phyloP scores from a whole-genome alignment of 2,113 vertebrate species.

The Spilogale gracilis region DNA sequence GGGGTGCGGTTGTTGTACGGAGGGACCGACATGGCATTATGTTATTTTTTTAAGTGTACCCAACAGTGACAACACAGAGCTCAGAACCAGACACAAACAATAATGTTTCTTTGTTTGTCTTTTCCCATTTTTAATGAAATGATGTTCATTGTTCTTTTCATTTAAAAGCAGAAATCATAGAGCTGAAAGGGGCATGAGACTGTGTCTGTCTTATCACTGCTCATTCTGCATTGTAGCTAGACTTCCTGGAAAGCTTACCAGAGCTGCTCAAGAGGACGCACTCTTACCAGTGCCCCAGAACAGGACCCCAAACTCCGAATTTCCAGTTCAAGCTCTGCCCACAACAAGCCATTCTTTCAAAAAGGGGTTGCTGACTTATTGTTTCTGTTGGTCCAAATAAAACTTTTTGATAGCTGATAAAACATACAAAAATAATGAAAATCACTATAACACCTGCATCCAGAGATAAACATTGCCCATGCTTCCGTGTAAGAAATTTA shows the following conservation, averaged over 20 bases:
- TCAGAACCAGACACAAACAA: not conserved
- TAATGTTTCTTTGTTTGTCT: not conserved
- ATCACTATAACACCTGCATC: not conserved
- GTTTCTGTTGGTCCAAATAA: not conserved
- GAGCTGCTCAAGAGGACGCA: not conserved
- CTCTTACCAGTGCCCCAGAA: too few relatives aligned
- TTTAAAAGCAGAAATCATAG: not conserved
- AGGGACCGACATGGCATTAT: not conserved
- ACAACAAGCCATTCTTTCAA: not conserved
- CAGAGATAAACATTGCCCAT: not conserved
- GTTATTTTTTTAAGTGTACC: not conserved
- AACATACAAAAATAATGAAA: not conserved
- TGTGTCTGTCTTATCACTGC: fast-evolving
- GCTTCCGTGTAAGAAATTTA: fast-evolving
- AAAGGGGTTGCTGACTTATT: not conserved
- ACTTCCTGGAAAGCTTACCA: not conserved
- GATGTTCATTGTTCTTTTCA: not conserved
- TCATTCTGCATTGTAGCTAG: not conserved
- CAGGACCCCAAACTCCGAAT: not conserved
- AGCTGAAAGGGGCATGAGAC: not conserved
- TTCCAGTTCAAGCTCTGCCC: not conserved
- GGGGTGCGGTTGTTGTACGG: fast-evolving
- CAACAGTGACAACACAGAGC: not conserved
- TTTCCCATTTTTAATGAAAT: not conserved
- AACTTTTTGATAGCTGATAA: not conserved